Base-by-base conservation (phyloP, 2,797 vertebrate genomes). In the Molossus molossus region DNA sequence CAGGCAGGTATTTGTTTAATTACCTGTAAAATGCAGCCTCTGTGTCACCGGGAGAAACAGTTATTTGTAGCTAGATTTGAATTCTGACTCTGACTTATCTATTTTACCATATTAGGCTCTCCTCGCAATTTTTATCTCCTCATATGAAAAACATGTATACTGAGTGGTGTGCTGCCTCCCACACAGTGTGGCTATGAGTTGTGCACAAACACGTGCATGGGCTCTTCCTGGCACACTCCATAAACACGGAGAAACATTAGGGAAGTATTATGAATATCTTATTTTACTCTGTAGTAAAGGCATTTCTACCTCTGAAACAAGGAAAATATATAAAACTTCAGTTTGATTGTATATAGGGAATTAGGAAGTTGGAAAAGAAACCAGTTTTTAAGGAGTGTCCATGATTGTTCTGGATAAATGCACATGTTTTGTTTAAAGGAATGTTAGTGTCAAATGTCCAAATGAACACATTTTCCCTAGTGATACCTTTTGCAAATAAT, bases 401-500 rank as follows among this genome's bases (percentile, higher is more conserved):
- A 5, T 33, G 37, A 65, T 20, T 72, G 20, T 87, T 77, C 62
- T 77, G 77, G 62, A 87, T 65, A 91, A 94, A 92, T n/a, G 25
- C 37, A 65, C 3, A 1, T 40, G 14, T 9, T 87, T 67, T 25
- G 64, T 64, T 70, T 77, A 72, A 89, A 69, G 70, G 20, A 60
- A 27, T 53, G 13, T 87, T 33, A 55, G 6, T 23, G 5, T 58
- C 60, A 62, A 87, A 67, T 40, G 27, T 50, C 67, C 48, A 94
- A 87, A 90, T n/a, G 6, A 72, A 50, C 33, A 75, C 72, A 57
- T 29, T 73, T 85, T 90, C 62, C 45, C 70, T 29, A 69, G 18
- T 21, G 9, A 67, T 65, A 45, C 8, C 15, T 90, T 92, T 65
- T 72, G 21, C 60, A 91, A 95, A 93, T 57, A 87, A 75, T n/a